phyloP scores from a whole-genome alignment of 64 coral and sea anemone genomes.

The Porites australiensis region DNA sequence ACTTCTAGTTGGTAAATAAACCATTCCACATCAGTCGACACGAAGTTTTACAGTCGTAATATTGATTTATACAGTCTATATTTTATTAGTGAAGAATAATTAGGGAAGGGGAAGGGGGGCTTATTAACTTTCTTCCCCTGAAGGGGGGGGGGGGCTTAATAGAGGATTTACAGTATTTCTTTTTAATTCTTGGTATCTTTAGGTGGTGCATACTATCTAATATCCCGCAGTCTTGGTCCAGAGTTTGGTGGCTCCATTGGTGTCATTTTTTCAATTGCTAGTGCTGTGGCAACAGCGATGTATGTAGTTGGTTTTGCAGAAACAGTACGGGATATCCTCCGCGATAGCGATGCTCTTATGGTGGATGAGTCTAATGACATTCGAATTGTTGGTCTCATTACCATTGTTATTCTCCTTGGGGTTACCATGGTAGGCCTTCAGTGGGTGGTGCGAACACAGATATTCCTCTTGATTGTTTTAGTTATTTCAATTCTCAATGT shows the following conservation, averaged over 20 bases:
- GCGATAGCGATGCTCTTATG: conserved; percentile 75
- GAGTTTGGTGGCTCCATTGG: conserved; percentile 99
- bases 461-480: conserved; percentile 82
- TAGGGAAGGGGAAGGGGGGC: too few species aligned
- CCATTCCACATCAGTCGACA: too few species aligned
- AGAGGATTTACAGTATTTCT: not conserved
- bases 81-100: too few species aligned
- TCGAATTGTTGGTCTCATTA: conserved; percentile 91
- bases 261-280: conserved; percentile 95
- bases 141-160: too few species aligned
- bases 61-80: too few species aligned
- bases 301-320: conserved; percentile 97
- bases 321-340: conserved; percentile 85
- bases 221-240: conserved; percentile 96
- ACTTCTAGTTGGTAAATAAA: too few species aligned
- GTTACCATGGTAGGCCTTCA: conserved; percentile 88
- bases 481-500: conserved; percentile 93
- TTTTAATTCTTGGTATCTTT: not conserved
- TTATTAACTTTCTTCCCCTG: too few species aligned
- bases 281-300: conserved; percentile 97
- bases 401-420: conserved; percentile 81
- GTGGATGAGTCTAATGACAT: conserved; percentile 94
- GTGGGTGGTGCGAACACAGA: conserved; percentile 92
- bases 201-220: conserved; percentile 96
- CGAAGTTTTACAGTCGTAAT: too few species aligned